phyloP scores from a whole-genome alignment of 2,113 vertebrate species.

The Glaucidium brasilianum region DNA sequence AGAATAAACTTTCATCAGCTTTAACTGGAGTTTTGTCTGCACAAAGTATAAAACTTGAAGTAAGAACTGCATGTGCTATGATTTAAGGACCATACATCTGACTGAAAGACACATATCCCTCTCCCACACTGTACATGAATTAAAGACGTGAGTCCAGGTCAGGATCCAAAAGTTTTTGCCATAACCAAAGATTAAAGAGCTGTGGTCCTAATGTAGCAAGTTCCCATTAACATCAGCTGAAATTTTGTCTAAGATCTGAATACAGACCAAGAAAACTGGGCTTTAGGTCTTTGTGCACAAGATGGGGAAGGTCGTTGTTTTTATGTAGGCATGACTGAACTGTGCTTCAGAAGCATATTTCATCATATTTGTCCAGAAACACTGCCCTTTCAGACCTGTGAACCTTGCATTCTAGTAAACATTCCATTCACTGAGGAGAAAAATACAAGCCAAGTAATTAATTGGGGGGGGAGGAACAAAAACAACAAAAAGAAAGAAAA shows the following conservation, averaged over 20 bases:
- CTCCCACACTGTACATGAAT: not conserved
- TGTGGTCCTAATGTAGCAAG: not conserved
- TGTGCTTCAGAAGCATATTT: not conserved
- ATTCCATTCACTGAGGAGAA: not conserved
- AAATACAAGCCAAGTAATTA: not conserved
- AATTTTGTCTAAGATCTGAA: not conserved
- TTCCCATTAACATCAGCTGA: not conserved
- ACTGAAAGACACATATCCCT: not conserved
- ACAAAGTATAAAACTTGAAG: not conserved
- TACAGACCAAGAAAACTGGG: not conserved
- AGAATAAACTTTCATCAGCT: not conserved
- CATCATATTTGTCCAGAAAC: not conserved
- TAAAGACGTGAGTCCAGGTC: not conserved
- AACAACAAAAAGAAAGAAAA: not conserved
- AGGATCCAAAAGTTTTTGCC: not conserved
- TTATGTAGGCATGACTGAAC: not conserved
- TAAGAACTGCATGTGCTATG: not conserved
- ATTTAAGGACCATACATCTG: not conserved
- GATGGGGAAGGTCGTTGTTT: not conserved
- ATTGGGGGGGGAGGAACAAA: accelerated
- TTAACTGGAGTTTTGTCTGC: not conserved
- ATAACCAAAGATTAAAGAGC: not conserved
- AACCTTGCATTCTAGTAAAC: not conserved
- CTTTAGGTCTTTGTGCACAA: not conserved
- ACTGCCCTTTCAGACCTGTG: not conserved